Percentiles rank a stretch among this genome's conserved stretches.
Conservation (phyloP, 2,113 vertebrate species). For the Silurus glanis region DNA sequence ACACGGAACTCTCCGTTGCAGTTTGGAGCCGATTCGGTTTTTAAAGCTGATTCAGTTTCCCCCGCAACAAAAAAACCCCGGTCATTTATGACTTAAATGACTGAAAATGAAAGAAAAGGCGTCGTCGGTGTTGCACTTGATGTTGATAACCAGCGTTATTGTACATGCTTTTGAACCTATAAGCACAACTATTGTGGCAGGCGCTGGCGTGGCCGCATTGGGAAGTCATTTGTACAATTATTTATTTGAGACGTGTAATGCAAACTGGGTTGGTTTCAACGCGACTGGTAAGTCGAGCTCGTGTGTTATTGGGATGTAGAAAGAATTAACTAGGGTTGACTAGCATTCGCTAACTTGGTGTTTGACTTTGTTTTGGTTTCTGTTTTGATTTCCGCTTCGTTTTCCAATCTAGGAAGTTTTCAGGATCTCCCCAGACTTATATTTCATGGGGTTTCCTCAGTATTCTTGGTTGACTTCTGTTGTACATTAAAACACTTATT, state of each 20-base stretch:
- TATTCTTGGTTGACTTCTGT: background rate
- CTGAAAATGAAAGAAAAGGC: conserved; percentile 60
- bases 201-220: conserved; percentile 50
- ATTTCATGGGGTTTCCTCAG: background rate
- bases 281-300: conserved; percentile 62
- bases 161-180: conserved; percentile 67
- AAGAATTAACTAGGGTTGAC: no score
- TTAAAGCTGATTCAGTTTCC: no score
- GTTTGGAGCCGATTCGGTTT: background rate
- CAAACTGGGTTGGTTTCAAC: conserved; percentile 67
- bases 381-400: background rate
- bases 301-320: no score
- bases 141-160: conserved; percentile 19
- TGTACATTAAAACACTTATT: background rate
- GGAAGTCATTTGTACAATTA: conserved; percentile 63
- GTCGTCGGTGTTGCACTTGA: conserved; percentile 36
- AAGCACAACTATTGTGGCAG: conserved; percentile 55
- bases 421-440: background rate
- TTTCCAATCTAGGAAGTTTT: background rate
- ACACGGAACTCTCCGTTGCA: background rate
- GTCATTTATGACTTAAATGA: conserved; percentile 40
- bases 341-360: background rate
- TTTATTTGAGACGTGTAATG: conserved; percentile 64
- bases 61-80: no score
- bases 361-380: background rate